Evolutionary conservation across 2,113 vertebrate species (phyloP), one percentile per base, ranked within the genome.

Genomic region (Ptyas mucosa): DNA sequence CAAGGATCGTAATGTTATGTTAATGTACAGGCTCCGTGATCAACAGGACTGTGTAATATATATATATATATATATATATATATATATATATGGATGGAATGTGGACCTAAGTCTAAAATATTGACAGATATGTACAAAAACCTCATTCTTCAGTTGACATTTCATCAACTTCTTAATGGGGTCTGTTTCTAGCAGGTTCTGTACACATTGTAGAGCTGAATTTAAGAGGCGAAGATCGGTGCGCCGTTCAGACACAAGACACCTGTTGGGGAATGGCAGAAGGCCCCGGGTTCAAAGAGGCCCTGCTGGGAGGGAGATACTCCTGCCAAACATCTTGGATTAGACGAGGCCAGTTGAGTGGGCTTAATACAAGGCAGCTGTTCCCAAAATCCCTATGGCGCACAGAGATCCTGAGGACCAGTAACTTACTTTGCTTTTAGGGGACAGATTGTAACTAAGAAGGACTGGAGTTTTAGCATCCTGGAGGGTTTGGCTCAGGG

Each of bases 1-100:
- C 15, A 2, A 12, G 57, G n/a, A 91, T 85, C 57, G 24, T 93
- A 88, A 86, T 91, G 18, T 92, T 91, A 93, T 91, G 53, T 92
- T 89, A 88, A 64, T 90, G 49, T 90, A 91, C 61, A 91, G 21
- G 53, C 87, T 34, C 87, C 18, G 85, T 87, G 64, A 85, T 94
- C n/a, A 92, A 85, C 58, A 81, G 75, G 92, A 91, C 46, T 18
- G 91, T 94, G 91, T 92, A 87, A 43, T 18, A 75, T n/a, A 69
- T 69, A 46, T n/a, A 46, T 46, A 46, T 46, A 46, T 46, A 46
- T 46, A 43, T 43, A n/a, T n/a, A n/a, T 43, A 43, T 43, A 43
- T 91, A 29, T 51, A 29, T 90, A 34, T 52, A 91, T 91, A 87
- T 39, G 53, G 20, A 10, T 34, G 87, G 51, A 93, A 89, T 29